Percentiles rank a stretch among this genome's conserved stretches.
These are phyloP conservation scores for Neosalanx taihuensis DNA, from an alignment of 2,797 vertebrate genomes.

Conservation along the genomic window DNA sequence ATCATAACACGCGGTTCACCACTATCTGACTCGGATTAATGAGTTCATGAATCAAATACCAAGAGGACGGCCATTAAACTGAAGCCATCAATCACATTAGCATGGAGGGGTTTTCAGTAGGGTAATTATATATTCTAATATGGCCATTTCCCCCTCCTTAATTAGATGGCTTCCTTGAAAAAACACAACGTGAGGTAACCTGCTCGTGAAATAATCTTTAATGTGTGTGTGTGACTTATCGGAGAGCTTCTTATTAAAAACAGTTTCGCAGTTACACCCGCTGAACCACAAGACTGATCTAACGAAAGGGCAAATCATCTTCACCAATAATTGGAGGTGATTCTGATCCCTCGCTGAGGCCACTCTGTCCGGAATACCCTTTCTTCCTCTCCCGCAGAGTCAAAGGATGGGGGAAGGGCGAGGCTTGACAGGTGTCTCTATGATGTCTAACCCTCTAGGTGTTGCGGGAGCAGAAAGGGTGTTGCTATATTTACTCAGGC, in stretches of 20 bases:
- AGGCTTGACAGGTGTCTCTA: conserved; percentile 79
- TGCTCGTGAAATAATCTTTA: neutral
- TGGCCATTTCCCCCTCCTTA: conserved; percentile 39
- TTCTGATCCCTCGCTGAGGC: conserved; percentile 18
- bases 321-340: conserved; percentile 37
- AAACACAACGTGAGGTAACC: conserved; percentile 23
- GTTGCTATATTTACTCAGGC: conserved; percentile 82
- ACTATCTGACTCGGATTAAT: conserved; percentile 41
- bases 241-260: conserved; percentile 39
- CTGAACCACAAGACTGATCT: conserved; percentile 34
- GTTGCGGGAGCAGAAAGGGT: conserved; percentile 56
- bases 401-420: conserved; percentile 63
- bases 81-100: conserved; percentile 47
- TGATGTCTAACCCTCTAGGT: conserved; percentile 65
- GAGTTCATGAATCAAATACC: conserved; percentile 41
- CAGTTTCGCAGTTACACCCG: conserved; percentile 15
- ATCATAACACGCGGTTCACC: neutral
- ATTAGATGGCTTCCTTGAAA: conserved; percentile 41
- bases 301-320: conserved; percentile 14
- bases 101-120: conserved; percentile 28
- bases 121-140: conserved; percentile 45
- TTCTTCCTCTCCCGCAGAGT: conserved; percentile 63
- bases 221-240: conserved; percentile 10
- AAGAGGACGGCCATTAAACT: conserved; percentile 25
- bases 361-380: conserved; percentile 27